Conservation (phyloP, 2,888 invertebrate genomes). For the Perizoma affinitatum region DNA sequence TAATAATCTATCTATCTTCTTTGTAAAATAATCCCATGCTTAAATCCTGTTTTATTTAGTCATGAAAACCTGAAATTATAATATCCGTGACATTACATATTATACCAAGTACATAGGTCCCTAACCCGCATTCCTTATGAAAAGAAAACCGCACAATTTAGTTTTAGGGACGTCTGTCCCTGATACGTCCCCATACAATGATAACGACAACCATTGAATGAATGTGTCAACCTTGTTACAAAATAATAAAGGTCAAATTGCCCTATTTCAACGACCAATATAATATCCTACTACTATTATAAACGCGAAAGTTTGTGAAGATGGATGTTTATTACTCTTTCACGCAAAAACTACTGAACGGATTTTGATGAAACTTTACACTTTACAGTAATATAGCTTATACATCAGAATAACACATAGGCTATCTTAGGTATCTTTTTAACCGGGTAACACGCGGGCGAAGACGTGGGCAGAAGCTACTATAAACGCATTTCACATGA, state of each 20-base stretch:
- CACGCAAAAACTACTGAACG: no score
- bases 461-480: no score
- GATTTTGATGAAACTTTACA: no score
- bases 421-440: no score
- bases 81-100: slow-evolving; percentile 15
- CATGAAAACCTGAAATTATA: slow-evolving; percentile 13
- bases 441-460: no score
- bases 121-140: slow-evolving; percentile 18
- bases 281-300: no score
- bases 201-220: slow-evolving; percentile 28
- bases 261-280: slow-evolving; percentile 9
- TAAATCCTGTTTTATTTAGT: background rate
- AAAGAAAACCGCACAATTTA: slow-evolving; percentile 23
- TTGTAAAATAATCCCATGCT: background rate
- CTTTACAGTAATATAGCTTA: no score
- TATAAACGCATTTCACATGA: background rate
- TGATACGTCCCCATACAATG: slow-evolving; percentile 33
- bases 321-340: no score
- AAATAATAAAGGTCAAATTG: slow-evolving; percentile 20
- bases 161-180: slow-evolving; percentile 22
- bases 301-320: no score
- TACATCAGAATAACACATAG: no score
- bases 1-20: no score
- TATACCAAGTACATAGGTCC: slow-evolving; percentile 10
- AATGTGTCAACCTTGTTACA: slow-evolving; percentile 22